Evolutionary conservation across 2,113 vertebrate species (phyloP), one percentile per base, ranked within the genome.

Genomic region (Tretioscincus oriximinensis): DNA sequence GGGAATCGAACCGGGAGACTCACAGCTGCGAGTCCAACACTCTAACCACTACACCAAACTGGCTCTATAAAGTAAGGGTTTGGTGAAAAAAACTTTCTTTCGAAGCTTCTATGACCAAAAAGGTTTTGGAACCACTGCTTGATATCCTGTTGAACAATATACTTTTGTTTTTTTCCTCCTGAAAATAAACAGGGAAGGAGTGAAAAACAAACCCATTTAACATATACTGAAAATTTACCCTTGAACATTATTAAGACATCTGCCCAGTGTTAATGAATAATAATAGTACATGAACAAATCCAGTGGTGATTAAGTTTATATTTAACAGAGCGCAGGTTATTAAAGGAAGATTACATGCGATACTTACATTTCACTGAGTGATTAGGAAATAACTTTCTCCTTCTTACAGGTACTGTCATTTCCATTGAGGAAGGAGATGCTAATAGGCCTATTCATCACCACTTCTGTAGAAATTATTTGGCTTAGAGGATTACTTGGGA

Each of bases 201-300:
- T 63, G 22, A 20, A 70, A 58, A 82, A 68, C 73, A 76, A 81
- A 81, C 7, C 10, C 60, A 66, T 80, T 21, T 80, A 65, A 80
- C 76, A n/a, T 76, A 66, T 45, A 63, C 67, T 82, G 70, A 68
- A 76, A 21, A 21, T 70, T 70, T 82, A 61, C 45, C 54, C 58
- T 76, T 76, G 73, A 61, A 70, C 66, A 63, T 78, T 90, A 76
- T 58, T 73, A 49, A 0, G 72, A 61, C 65, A 86, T 45, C 81
- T 84, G 64, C 65, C 83, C 89, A 86, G 84, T 81, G 82, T 82
- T 90, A 87, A 83, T 73, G 87, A 84, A 85, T 72, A 87, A 76
- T 76, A 76, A 82, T 63, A 63, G n/a, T 82, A n/a, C 51, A n/a
- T 73, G 47, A 89, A 88, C 82, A 89, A 90, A 85, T 80, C 77